These are phyloP conservation scores for Herpailurus yagouaroundi DNA, from an alignment of 2,113 vertebrate species.

Conservation along the genomic window DNA sequence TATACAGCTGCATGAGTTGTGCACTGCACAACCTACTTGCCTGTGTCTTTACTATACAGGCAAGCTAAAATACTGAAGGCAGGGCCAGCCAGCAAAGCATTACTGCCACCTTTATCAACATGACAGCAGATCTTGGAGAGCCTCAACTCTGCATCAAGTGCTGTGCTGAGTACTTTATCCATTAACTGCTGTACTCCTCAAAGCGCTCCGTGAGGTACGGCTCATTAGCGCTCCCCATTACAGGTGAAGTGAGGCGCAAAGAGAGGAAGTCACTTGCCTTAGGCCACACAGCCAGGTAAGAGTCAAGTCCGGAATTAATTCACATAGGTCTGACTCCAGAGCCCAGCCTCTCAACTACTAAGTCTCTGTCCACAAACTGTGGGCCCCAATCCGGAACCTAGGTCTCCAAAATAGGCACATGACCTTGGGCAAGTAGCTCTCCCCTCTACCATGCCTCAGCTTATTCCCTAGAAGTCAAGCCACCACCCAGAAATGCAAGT, in stretches of 20 bases:
- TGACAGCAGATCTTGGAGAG: background rate
- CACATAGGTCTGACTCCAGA: background rate
- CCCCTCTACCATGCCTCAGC: background rate
- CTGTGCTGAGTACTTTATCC: background rate
- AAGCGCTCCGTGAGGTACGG: background rate
- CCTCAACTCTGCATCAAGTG: background rate
- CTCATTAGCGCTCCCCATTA: background rate
- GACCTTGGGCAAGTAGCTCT: background rate
- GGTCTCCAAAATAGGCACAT: background rate
- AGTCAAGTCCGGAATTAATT: background rate
- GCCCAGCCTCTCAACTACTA: background rate
- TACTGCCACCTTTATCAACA: background rate
- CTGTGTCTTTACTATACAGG: background rate
- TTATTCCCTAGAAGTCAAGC: background rate
- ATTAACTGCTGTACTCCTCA: background rate
- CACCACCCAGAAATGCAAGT: background rate
- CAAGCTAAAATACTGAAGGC: background rate
- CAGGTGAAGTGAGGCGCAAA: background rate
- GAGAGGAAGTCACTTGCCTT: background rate
- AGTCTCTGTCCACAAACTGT: background rate
- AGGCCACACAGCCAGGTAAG: background rate
- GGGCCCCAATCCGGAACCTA: background rate
- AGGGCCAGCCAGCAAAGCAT: background rate
- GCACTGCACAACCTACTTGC: background rate
- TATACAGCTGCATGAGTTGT: background rate